Evolutionary conservation across 2,113 vertebrate genomes (phyloP), one percentile per base, ranked within the genome.

Genomic region (Notothenia coriiceps): DNA sequence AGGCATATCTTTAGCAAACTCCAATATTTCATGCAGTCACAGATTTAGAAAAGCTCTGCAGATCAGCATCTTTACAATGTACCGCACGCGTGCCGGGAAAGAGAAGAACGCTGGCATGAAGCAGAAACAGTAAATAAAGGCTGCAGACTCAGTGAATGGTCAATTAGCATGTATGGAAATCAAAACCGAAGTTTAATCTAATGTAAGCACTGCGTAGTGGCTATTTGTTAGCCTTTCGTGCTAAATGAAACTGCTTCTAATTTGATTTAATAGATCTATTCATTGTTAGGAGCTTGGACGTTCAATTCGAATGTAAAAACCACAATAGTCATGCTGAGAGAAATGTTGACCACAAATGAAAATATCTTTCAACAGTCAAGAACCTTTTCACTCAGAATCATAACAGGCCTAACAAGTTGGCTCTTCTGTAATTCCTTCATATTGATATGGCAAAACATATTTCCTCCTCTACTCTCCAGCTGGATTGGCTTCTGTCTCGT

Each of bases 401-500:
- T 10, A 80, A 68, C 25, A 79, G 25, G 49, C 13, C 60, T 67
- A 70, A 71, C 63, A 79, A 70, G 35, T 18, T 25, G 18, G 51
- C 75, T 40, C 43, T 66, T 61, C 56, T 80, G 44, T 57, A 65
- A 75, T 86, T 70, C 57, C 44, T 65, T 73, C 4, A 40, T 69
- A 49, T 25, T 87, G 33, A 87, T 77, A 85, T 80, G 84, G 67
- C 47, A 47, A 62, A 79, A 66, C 70, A 67, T 69, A 29, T 49
- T 69, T 76, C 63, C 40, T 79, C 47, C 46, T 66, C 33, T 52
- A 55, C 54, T 43, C 10, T 44, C 56, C 50, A 43, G 47, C 50
- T 80, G 74, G 56, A 77, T 70, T 50, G 59, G 81, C 70, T 81
- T 74, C 76, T 55, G 69, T 85, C 63, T 73, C 35, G 60, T 86